A percentile compares a stretch with the other conserved stretches of the same genome.
Conservation (phyloP, 1,140 invertebrate species). For the Microplitis mediator region DNA sequence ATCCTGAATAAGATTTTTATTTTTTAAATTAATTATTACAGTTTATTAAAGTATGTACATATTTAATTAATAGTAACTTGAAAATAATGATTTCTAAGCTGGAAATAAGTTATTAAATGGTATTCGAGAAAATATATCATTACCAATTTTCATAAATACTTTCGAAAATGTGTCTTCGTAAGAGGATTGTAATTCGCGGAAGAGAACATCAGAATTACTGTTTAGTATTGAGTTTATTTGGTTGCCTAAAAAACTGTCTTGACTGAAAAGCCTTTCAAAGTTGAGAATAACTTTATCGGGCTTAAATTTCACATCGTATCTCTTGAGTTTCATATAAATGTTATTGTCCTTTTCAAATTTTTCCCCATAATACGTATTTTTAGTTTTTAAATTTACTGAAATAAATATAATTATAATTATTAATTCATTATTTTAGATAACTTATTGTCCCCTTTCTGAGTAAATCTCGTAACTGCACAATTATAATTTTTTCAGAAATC, state of each 20-base stretch:
- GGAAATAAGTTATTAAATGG: slow-evolving; percentile 69
- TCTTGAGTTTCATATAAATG: slow-evolving; percentile 66
- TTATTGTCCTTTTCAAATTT: slow-evolving; percentile 65
- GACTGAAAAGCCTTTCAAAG: slow-evolving; percentile 69
- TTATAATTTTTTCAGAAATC: too few relatives aligned
- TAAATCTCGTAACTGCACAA: background rate
- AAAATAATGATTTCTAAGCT: slow-evolving; percentile 38
- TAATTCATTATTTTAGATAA: slow-evolving; percentile 4
- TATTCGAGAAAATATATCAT: slow-evolving; percentile 69
- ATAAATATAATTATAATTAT: slow-evolving; percentile 30
- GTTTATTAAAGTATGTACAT: too few relatives aligned
- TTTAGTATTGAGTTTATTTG: slow-evolving; percentile 67
- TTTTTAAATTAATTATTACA: too few relatives aligned
- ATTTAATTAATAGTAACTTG: background rate
- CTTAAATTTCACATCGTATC: slow-evolving; percentile 65
- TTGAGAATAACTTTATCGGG: slow-evolving; percentile 63
- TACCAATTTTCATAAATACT: slow-evolving; percentile 67
- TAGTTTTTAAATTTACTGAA: slow-evolving; percentile 66
- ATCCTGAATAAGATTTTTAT: background rate
- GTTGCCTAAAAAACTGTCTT: slow-evolving; percentile 63
- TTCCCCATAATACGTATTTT: slow-evolving; percentile 66
- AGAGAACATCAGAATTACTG: slow-evolving; percentile 70
- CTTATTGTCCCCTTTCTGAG: too few relatives aligned
- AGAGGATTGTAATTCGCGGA: slow-evolving; percentile 68
- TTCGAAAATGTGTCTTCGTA: slow-evolving; percentile 69